These are phyloP conservation scores for Euwallacea similis DNA, from an alignment of 1,140 invertebrate species.

Conservation along the genomic window DNA sequence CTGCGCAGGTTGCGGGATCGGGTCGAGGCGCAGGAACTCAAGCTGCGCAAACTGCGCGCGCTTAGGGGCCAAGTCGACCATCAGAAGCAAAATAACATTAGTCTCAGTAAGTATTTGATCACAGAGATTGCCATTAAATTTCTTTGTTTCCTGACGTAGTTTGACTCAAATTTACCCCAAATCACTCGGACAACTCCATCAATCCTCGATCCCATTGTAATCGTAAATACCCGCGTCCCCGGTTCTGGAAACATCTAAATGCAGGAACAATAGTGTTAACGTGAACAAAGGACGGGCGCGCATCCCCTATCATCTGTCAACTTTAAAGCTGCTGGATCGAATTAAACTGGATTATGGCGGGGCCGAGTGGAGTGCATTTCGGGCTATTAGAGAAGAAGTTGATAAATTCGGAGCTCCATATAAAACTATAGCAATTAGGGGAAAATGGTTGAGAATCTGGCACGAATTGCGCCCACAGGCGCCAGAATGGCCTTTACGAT, in stretches of 20 bases:
- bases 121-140: neutral
- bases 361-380: too few species aligned
- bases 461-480: too few species aligned
- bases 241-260: neutral
- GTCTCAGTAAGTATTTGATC: slow-evolving; percentile 77
- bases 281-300: neutral
- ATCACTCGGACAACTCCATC: neutral
- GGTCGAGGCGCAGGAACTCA: slow-evolving; percentile 91
- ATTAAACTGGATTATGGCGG: too few species aligned
- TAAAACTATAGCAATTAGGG: too few species aligned
- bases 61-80: slow-evolving; percentile 90
- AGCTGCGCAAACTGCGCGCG: slow-evolving; percentile 84
- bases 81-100: slow-evolving; percentile 86
- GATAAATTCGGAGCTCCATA: too few species aligned
- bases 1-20: slow-evolving; percentile 84
- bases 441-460: too few species aligned
- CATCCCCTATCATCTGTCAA: neutral
- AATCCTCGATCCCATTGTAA: too few species aligned
- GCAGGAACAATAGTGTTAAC: slow-evolving; percentile 2
- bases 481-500: slow-evolving; percentile 1
- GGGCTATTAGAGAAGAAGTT: too few species aligned
- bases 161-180: neutral
- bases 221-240: too few species aligned
- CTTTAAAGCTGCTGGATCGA: neutral
- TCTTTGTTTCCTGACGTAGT: neutral